These are phyloP conservation scores for Micropterix aruncella DNA, from an alignment of 2,888 invertebrate species.

Conservation along the genomic window DNA sequence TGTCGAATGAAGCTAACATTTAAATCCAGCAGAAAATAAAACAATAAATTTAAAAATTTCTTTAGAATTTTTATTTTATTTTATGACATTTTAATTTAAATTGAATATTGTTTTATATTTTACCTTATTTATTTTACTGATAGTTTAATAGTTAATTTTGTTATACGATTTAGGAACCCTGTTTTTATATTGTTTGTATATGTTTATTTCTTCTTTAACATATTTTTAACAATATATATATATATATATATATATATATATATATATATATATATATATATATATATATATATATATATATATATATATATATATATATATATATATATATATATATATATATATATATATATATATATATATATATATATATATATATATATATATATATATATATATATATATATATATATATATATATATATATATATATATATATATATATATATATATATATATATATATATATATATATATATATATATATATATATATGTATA, in stretches of 20 bases:
- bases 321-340: not conserved
- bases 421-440: not conserved
- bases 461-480: not conserved
- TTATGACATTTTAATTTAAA: too few relatives aligned
- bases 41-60: too few relatives aligned
- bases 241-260: not conserved
- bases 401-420: not conserved
- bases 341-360: not conserved
- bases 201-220: not conserved
- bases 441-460: not conserved
- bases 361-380: not conserved
- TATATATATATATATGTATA: not conserved
- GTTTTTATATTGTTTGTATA: not conserved
- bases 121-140: too few relatives aligned
- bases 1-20: too few relatives aligned
- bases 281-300: not conserved
- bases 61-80: too few relatives aligned
- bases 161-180: too few relatives aligned
- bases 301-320: not conserved
- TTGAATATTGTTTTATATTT: too few relatives aligned
- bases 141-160: too few relatives aligned
- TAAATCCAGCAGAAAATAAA: too few relatives aligned
- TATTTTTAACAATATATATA: too few relatives aligned
- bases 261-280: not conserved
- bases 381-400: not conserved